phyloP scores from a whole-genome alignment of 2,888 invertebrate genomes.

The Heliconius aoede region DNA sequence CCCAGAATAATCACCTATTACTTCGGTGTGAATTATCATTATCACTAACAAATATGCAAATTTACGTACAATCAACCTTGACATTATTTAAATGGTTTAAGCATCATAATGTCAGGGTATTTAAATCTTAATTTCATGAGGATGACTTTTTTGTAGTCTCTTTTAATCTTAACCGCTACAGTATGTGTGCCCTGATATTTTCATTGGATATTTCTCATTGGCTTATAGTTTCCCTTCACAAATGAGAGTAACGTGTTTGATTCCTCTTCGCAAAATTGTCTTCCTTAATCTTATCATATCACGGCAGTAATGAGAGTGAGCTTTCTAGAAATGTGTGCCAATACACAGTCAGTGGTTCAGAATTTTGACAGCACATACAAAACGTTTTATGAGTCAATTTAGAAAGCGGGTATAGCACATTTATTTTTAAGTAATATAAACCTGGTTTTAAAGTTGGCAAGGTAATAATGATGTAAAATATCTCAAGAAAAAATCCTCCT shows the following conservation, averaged over 20 bases:
- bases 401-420: constrained; percentile 40
- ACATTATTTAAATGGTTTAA: constrained; percentile 65
- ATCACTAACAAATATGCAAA: constrained; percentile 65
- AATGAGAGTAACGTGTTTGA: constrained; percentile 7
- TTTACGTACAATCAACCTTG: constrained; percentile 62
- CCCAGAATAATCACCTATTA: constrained; percentile 53
- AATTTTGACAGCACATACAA: constrained; percentile 43
- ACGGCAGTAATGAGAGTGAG: background rate
- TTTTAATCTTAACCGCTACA: background rate
- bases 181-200: background rate
- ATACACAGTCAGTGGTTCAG: constrained; percentile 41
- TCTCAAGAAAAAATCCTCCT: background rate
- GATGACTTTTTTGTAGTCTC: background rate
- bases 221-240: background rate
- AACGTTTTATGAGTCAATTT: constrained; percentile 44
- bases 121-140: constrained; percentile 2
- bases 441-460: constrained; percentile 9
- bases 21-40: constrained; percentile 53
- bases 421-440: constrained; percentile 21
- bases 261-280: background rate
- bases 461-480: background rate
- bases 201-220: no score
- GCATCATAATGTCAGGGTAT: constrained; percentile 51
- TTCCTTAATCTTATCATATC: background rate
- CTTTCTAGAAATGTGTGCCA: constrained; percentile 42